Evolutionary conservation across 2,113 vertebrate species (phyloP), one percentile per base, ranked within the genome.

Genomic region (Gymnorhina tibicen): DNA sequence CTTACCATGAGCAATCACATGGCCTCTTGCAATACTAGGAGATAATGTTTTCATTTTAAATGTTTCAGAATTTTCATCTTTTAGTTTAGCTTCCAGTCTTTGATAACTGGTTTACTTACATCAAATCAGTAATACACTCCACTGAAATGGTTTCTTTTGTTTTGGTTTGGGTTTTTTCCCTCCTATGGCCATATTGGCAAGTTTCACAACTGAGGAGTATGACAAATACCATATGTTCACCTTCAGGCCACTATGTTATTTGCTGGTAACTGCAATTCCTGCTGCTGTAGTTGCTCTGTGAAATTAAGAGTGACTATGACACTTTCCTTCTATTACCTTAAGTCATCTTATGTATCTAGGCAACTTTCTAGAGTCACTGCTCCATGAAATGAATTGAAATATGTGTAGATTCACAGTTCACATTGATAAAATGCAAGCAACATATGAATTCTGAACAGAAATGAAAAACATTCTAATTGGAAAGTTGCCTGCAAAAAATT

Each of bases 211-310:
- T 97, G 76, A 97, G 72, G 78, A 92, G 72, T 93, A 86, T 85
- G 91, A 96, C 83, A 97, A 97, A 95, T 97, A 94, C 93, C 92
- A 69, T 97, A 97, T 96, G 83, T 96, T 97, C 97, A 97, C 93
- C 96, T 97, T 77, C 69, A 22, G 93, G 96, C 94, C 95, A 95
- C 89, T 87, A 16, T 85, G 72, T 89, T 97, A 88, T 97, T 97
- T 97, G 88, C 85, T 96, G 59, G 92, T 91, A 95, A 94, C 70
- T 95, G 63, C 76, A 80, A 91, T 95, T 97, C 92, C 87, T 87
- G 75, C 46, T 81, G 91, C 33, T 94, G 32, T 50, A 85, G 86
- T 60, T 93, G 82, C 78, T 87, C 80, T 87, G 75, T 96, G 90
- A 98, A 97, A 96, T 97, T 87, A 82, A 69, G 94, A 96, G 83